Conservation (phyloP, 2,797 vertebrate species). For the Lycodopsis pacificus region DNA sequence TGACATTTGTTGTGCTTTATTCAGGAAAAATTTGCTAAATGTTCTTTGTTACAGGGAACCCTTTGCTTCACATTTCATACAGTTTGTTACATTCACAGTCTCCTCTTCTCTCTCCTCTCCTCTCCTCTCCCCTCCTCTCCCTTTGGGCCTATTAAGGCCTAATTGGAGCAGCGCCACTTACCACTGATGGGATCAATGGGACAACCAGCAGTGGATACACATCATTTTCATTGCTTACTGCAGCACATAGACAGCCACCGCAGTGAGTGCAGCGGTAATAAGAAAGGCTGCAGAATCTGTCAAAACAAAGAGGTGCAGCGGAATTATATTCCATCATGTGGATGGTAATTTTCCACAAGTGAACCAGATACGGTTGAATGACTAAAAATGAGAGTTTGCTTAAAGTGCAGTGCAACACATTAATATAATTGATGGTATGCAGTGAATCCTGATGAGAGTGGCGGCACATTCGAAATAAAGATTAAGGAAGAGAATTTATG, state of each 20-base stretch:
- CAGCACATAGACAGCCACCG: conserved; percentile 56
- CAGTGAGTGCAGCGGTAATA: conserved; percentile 55
- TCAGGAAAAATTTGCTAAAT: neutral
- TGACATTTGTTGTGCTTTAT: neutral
- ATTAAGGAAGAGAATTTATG: neutral
- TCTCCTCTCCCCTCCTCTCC: conserved; percentile 28
- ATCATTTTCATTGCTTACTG: conserved; percentile 79
- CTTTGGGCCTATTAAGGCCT: conserved; percentile 67
- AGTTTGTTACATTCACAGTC: conserved; percentile 13
- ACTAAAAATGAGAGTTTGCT: conserved; percentile 22
- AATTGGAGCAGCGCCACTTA: conserved; percentile 78
- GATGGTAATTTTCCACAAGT: conserved; percentile 19
- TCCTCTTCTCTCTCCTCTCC: conserved; percentile 21
- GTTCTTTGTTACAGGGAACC: conserved; percentile 11
- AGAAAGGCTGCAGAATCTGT: conserved; percentile 51
- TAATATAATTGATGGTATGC: neutral
- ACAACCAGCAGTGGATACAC: conserved; percentile 60
- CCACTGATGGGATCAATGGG: conserved; percentile 78
- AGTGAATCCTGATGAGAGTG: neutral
- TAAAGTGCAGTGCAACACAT: conserved; percentile 8
- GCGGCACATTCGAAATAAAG: neutral
- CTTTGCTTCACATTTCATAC: conserved; percentile 26
- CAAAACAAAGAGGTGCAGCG: conserved; percentile 30
- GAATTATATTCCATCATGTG: conserved; percentile 35
- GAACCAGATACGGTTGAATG: conserved; percentile 3